Evolutionary conservation across 2,797 vertebrate species (phyloP), one percentile per base, ranked within the genome.

Genomic region (Diplodus sargus): DNA sequence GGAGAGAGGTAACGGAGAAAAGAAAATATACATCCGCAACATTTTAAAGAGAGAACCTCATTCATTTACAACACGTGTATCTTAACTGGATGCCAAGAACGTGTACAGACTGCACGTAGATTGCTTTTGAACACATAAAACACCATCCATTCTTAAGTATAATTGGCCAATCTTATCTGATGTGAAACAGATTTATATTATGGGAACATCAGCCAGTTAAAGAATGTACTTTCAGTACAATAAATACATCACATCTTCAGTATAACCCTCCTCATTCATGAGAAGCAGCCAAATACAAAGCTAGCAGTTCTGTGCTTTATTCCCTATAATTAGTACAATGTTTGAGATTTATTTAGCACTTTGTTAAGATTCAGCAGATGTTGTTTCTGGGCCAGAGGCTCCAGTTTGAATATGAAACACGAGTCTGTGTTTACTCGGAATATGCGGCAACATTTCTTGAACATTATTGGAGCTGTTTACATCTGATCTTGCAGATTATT

Each of bases 331-430:
- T 79, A 82, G 82, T 66, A 51, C 62, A 17, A 49, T 63, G 58
- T 84, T 79, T 70, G 82, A 79, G 69, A 82, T 85, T 83, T 78
- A 79, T 81, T 83, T 64, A 66, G 76, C 76, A 74, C 66, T 91
- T 81, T 85, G 75, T 86, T 79, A 70, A 81, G 82, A 89, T 83
- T 86, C 81, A 82, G 78, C 83, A 87, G 86, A 90, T 84, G 85
- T 66, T 52, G 1, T 85, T 82, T 83, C 84, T 85, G 79, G 77
- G 80, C 63, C 62, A 30, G 23, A 18, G 2, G 81, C 62, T 86
- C 66, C 62, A 47, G 53, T 85, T 68, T 85, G 82, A 88, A 79
- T 81, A 68, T 75, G 57, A 89, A 90, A 86, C 64, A 84, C 11
- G 2, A 79, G 67, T 65, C 59, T 1, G 59, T 88, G 56, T 87